These are phyloP conservation scores for Irena cyanogastra DNA, from an alignment of 2,113 vertebrate species.

Conservation along the genomic window DNA sequence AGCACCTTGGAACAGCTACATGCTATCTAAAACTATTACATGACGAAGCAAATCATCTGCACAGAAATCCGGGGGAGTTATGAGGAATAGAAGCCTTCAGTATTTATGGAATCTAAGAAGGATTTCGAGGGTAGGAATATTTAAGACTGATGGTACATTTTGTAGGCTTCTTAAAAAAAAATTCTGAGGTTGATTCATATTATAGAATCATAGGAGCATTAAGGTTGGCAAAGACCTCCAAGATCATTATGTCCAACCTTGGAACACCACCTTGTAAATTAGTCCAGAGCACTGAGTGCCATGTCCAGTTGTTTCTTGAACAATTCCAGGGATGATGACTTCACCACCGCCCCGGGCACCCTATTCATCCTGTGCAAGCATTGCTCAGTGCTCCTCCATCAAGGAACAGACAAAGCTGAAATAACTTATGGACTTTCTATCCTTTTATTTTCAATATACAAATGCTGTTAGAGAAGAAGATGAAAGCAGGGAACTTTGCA, in stretches of 20 bases:
- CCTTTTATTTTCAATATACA: not conserved
- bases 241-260: not conserved
- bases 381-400: not conserved
- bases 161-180: not conserved
- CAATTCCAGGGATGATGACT: not conserved
- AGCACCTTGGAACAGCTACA: not conserved
- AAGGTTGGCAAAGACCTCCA: not conserved
- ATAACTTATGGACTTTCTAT: not conserved
- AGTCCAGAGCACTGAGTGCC: not conserved
- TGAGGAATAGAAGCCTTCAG: not conserved
- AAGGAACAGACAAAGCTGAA: not conserved
- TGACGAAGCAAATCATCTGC: not conserved
- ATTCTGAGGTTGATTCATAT: not conserved
- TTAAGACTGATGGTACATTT: not conserved
- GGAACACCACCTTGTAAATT: not conserved
- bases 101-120: not conserved
- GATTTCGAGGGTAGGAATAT: not conserved
- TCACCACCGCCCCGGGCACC: not conserved
- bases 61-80: not conserved
- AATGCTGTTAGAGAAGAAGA: not conserved
- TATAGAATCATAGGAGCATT: not conserved
- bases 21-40: not conserved
- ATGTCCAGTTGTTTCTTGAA: not conserved
- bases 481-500: not conserved
- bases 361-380: accelerated